These are phyloP conservation scores for Spizaetus ornatus DNA, from an alignment of 2,113 vertebrate genomes.

Conservation along the genomic window DNA sequence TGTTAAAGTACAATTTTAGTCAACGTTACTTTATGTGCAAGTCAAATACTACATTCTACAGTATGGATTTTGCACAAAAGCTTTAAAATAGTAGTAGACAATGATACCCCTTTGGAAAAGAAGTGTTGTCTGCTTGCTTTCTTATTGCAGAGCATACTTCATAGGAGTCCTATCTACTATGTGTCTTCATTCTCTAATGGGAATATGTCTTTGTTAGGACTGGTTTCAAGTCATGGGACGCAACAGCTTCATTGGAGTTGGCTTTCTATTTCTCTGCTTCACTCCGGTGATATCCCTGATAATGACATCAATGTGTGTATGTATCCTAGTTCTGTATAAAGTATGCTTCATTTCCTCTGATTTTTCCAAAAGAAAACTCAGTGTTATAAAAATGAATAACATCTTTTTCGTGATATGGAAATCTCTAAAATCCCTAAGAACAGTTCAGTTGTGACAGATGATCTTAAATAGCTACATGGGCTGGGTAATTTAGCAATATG, in stretches of 20 bases:
- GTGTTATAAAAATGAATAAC: not conserved
- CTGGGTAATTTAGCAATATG: not conserved
- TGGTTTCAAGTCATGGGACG: not conserved
- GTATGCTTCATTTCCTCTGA: not conserved
- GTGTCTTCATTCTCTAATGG: not conserved
- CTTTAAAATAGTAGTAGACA: not conserved
- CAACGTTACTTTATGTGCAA: not conserved
- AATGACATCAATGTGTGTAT: not conserved
- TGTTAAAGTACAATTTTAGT: not conserved
- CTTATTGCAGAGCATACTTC: not conserved
- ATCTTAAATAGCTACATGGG: not conserved
- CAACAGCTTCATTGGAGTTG: not conserved
- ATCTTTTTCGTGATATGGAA: not conserved
- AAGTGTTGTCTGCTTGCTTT: not conserved
- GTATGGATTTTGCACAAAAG: not conserved
- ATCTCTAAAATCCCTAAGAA: not conserved
- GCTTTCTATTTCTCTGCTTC: constrained; percentile 23
- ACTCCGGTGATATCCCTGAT: not conserved
- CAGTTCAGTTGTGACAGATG: not conserved
- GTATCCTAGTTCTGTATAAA: not conserved
- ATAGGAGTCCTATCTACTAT: not conserved
- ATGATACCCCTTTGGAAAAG: not conserved
- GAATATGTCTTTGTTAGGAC: constrained; percentile 1
- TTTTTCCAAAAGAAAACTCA: not conserved
- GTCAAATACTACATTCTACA: not conserved